Percentiles rank a stretch among this genome's conserved stretches.
Evolutionary conservation across 2,888 invertebrate species (phyloP).

Genomic region (Morinoia aosen): DNA sequence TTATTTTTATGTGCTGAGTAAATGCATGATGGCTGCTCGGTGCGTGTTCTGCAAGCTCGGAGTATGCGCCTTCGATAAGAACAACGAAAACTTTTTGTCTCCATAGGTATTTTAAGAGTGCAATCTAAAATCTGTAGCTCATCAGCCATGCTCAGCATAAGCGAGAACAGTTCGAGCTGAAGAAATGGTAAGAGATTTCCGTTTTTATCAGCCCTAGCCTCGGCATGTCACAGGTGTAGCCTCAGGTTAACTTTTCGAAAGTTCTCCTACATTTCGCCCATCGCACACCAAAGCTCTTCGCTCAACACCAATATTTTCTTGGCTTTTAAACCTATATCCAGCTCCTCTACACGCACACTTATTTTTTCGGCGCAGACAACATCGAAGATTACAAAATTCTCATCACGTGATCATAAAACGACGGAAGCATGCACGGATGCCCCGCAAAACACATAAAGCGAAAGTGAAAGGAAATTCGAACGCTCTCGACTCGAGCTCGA

Average conservation of each 20-base stretch:
- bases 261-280: neutral
- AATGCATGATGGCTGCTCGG: too few species aligned
- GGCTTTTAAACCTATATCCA: neutral
- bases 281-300: neutral
- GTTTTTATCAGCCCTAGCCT: neutral
- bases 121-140: too few species aligned
- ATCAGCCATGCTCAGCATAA: neutral
- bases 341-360: neutral
- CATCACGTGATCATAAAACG: conserved; percentile 36
- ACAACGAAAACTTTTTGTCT: too few species aligned
- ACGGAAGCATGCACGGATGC: conserved; percentile 52
- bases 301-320: neutral
- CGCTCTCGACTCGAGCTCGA: conserved; percentile 8
- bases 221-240: neutral
- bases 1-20: too few species aligned
- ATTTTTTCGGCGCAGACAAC: neutral
- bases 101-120: too few species aligned
- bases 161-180: neutral
- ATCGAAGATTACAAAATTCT: conserved; percentile 22
- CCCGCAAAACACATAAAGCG: conserved; percentile 47
- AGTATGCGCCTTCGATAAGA: too few species aligned
- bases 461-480: conserved; percentile 40
- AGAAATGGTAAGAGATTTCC: neutral
- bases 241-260: neutral
- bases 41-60: too few species aligned